Base-by-base conservation (phyloP, 2,888 invertebrate species). In the Calephelis perditalis region DNA sequence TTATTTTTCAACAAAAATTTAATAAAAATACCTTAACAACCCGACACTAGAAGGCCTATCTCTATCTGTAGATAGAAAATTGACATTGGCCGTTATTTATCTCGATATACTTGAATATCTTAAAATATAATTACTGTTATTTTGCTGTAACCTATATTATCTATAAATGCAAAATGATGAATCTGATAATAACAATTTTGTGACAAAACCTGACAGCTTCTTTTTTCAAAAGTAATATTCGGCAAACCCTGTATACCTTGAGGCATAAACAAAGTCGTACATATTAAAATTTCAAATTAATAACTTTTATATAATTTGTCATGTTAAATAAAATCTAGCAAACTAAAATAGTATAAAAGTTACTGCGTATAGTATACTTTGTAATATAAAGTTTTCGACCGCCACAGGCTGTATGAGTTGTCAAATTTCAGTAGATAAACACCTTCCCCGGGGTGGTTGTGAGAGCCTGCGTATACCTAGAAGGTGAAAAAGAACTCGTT, bases 351-450 rank as follows among this genome's bases (percentile, higher is more conserved):
- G 11, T 59, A 56, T 47, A 61, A 56, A 62, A 62, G 73, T 81
- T 84, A 93, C 74, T 96, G 95, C 59, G 97, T 98, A 82, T 99
- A 99, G 84, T 98, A 99, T 58, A 99, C 98, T 86, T 99, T 94
- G 86, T 99, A 99, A 86, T 99, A 99, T 60, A 99, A 93, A 56
- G 98, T 98, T 94, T 99, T 99, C 71, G 98, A 98, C 75, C 99
- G 94, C 99, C 99, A 99, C 70, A 99, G 92, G 60, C 98, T 99
- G 84, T 99, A 99, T 0, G 99, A 98, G 89, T 99, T 99, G 91
- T 99, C 99, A 86, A 99, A 99, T 90, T 99, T 99, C 52, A 99
- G 92, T 78, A 99, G 91, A 86, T 99, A 99, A 47, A 99, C 97
- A 15, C 99, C 99, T 86, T 97, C 95, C 3, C 98, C 99, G 1